Evolutionary conservation across 1,140 invertebrate genomes (phyloP).

Genomic region (Hypothenemus hampei): DNA sequence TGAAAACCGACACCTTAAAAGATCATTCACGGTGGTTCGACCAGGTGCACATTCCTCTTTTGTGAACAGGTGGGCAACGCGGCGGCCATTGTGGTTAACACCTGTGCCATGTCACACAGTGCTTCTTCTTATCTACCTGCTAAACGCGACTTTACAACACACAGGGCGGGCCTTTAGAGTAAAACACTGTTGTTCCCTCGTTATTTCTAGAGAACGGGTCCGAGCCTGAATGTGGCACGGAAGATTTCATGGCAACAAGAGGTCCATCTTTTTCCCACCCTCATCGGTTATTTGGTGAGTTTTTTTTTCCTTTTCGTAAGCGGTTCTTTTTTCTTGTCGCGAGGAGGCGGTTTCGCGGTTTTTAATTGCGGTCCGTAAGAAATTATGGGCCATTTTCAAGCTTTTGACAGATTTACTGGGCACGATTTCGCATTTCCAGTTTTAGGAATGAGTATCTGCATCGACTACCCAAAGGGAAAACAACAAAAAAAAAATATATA

Average conservation of each 20-base stretch:
- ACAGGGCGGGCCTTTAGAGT: not conserved
- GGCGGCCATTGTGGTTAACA: constrained; percentile 16
- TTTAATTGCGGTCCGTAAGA: not conserved
- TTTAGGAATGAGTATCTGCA: not conserved
- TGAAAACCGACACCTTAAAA: not conserved
- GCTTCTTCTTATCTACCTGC: constrained; percentile 18
- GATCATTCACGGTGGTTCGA: constrained; percentile 4
- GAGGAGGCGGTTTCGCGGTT: not conserved
- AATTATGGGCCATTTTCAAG: constrained; percentile 1
- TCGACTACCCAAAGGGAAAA: not conserved
- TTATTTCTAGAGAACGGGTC: not conserved
- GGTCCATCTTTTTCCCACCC: constrained; percentile 1
- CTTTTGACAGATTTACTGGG: constrained; percentile 1
- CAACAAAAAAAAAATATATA: not conserved
- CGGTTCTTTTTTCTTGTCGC: not conserved
- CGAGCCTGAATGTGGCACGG: not conserved
- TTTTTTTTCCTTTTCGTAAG: not conserved
- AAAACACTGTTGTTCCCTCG: not conserved
- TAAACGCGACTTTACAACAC: constrained; percentile 2
- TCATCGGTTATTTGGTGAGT: too few relatives aligned
- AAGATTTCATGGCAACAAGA: not conserved
- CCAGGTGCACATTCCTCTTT: constrained; percentile 18
- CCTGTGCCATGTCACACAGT: constrained; percentile 13
- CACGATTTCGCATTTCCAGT: constrained; percentile 1
- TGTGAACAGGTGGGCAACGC: constrained; percentile 17